Evolutionary conservation across 1,140 invertebrate species (phyloP).

Genomic region (Ips nitidus): DNA sequence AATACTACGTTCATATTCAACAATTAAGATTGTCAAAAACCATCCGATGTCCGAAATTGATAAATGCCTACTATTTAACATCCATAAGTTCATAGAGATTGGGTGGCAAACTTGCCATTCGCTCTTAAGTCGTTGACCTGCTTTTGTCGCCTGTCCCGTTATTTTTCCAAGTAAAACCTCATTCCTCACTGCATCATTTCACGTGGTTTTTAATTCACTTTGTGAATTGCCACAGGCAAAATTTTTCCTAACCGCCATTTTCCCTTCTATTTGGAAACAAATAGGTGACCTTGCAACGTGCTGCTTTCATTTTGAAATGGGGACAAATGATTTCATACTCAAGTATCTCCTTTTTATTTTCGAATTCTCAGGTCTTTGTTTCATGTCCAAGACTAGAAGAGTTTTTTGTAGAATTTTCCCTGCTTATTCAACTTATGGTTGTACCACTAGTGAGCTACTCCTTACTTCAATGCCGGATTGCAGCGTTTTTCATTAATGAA

Average conservation of each 20-base stretch:
- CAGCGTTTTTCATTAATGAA: too few species aligned
- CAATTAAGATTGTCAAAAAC: too few species aligned
- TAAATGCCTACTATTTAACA: too few species aligned
- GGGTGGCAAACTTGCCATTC: constrained; percentile 14
- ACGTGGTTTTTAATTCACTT: neutral
- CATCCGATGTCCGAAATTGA: too few species aligned
- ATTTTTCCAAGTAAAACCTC: constrained; percentile 17
- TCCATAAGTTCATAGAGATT: too few species aligned
- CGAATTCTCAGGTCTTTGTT: neutral
- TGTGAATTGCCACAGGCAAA: too few species aligned
- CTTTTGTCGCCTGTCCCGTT: constrained; percentile 27
- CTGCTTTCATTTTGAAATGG: constrained; percentile 28
- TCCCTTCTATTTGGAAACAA: constrained; percentile 16
- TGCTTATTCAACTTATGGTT: neutral
- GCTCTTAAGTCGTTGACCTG: constrained; percentile 32
- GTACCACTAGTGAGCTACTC: neutral
- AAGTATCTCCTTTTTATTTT: constrained; percentile 6
- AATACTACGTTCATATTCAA: too few species aligned
- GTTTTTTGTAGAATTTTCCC: neutral
- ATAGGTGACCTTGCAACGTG: constrained; percentile 25
- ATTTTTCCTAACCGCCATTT: neutral
- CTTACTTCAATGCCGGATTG: neutral
- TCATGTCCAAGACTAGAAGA: neutral
- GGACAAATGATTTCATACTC: constrained; percentile 10
- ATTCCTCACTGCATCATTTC: neutral